Conservation (phyloP, 2,113 vertebrate genomes). For the Podilymbus podiceps region DNA sequence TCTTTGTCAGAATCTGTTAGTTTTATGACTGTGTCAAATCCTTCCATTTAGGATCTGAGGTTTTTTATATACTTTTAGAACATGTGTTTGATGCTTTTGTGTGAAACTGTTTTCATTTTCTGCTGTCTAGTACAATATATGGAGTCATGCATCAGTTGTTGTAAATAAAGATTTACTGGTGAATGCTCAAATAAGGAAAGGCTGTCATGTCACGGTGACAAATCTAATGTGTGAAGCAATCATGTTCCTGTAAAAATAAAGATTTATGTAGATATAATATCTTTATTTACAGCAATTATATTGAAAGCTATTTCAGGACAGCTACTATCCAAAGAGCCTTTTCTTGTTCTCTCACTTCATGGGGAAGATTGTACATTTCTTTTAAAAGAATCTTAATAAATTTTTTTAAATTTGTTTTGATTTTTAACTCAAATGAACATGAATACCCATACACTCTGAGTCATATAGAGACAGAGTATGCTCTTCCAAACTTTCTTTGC, state of each 20-base stretch:
- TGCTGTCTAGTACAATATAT: slow-evolving; percentile 45
- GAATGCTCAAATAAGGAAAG: slow-evolving; percentile 39
- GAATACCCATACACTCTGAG: not conserved
- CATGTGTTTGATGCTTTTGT: slow-evolving; percentile 14
- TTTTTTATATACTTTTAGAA: slow-evolving; percentile 1
- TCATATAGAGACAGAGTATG: not conserved
- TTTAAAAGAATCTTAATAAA: not conserved
- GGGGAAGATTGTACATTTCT: not conserved
- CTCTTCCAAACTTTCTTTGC: not conserved
- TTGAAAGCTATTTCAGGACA: slow-evolving; percentile 43
- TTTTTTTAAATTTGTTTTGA: not conserved
- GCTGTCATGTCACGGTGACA: slow-evolving; percentile 57
- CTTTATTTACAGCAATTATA: slow-evolving; percentile 62
- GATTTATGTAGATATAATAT: slow-evolving; percentile 54
- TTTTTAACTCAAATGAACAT: not conserved
- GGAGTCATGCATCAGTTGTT: slow-evolving; percentile 43
- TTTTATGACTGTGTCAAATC: not conserved
- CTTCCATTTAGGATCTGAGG: not conserved
- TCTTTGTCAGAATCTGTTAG: not conserved
- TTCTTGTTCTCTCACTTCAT: not conserved
- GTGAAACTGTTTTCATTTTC: slow-evolving; percentile 39
- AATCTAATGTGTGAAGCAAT: slow-evolving; percentile 54
- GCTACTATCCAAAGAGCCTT: not conserved
- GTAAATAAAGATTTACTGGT: slow-evolving; percentile 54
- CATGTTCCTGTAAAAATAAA: slow-evolving; percentile 55